These are phyloP conservation scores for Astreopora myriophthalma DNA, from an alignment of 64 coral and sea anemone species.

Conservation along the genomic window DNA sequence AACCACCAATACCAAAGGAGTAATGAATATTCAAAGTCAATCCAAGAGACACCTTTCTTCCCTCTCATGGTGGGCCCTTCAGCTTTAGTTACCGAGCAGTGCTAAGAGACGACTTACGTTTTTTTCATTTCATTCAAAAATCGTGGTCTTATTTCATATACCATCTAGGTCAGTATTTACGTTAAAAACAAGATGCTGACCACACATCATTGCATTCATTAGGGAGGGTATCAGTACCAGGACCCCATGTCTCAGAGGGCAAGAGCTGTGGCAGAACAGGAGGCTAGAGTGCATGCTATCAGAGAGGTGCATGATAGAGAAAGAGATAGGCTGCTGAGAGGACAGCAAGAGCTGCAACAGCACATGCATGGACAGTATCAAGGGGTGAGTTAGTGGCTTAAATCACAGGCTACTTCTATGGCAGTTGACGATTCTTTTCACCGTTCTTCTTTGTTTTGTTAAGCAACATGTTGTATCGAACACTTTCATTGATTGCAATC, in stretches of 20 bases:
- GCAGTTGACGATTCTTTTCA: not conserved
- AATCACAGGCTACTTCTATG: not conserved
- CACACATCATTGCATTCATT: not conserved
- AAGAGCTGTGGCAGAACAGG: conserved; percentile 50
- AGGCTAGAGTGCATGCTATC: conserved; percentile 54
- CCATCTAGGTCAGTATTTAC: not conserved
- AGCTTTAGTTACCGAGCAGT: no score
- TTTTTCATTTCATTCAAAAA: no score
- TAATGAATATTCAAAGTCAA: no score
- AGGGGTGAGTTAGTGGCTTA: not conserved
- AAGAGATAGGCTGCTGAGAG: conserved; percentile 12
- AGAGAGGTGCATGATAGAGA: conserved; percentile 60
- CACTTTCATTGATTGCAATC: no score
- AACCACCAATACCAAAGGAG: no score
- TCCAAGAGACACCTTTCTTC: no score
- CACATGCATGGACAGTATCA: conserved; percentile 12
- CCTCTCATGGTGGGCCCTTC: no score
- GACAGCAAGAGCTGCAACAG: conserved; percentile 46
- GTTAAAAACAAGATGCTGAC: not conserved
- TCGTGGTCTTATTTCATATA: no score
- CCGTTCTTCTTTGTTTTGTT: not conserved
- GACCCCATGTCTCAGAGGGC: conserved; percentile 14
- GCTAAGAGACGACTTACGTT: no score
- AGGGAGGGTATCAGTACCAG: not conserved
- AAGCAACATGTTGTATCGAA: no score